These are phyloP conservation scores for Hydrolagus colliei DNA, from an alignment of 2,797 vertebrate species.

Conservation along the genomic window DNA sequence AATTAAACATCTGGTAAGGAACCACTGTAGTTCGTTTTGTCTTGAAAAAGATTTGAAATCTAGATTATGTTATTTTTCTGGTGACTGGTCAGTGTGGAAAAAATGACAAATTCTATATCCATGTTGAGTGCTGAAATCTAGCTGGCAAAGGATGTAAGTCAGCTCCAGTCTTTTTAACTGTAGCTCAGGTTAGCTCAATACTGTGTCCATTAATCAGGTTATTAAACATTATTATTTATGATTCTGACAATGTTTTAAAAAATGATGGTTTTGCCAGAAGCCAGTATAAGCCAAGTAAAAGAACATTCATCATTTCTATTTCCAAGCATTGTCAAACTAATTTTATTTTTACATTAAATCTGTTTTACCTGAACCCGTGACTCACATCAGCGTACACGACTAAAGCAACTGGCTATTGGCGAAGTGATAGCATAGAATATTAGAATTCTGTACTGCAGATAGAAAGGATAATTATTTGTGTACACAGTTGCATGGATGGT, in stretches of 20 bases:
- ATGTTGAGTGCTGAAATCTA: not conserved
- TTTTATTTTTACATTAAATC: not conserved
- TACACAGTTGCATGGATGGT: not conserved
- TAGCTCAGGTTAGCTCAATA: not conserved
- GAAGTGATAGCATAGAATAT: too few species aligned
- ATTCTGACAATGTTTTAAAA: not conserved
- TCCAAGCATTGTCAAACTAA: not conserved
- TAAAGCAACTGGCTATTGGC: too few species aligned
- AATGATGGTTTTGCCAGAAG: constrained; percentile 1
- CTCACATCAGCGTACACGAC: not conserved
- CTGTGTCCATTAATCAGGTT: not conserved
- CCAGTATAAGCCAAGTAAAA: not conserved
- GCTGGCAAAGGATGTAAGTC: constrained; percentile 9
- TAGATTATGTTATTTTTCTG: not conserved
- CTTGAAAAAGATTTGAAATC: too few species aligned
- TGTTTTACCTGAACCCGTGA: not conserved
- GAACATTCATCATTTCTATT: not conserved
- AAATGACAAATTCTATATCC: not conserved
- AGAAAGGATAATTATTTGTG: too few species aligned
- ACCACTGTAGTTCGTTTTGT: not conserved
- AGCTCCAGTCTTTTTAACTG: not conserved
- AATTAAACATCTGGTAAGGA: not conserved
- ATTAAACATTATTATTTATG: not conserved
- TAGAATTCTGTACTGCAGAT: too few species aligned
- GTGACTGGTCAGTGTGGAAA: constrained; percentile 1